Conservation (phyloP, 2,888 invertebrate genomes). For the Drosophila koepferae region DNA sequence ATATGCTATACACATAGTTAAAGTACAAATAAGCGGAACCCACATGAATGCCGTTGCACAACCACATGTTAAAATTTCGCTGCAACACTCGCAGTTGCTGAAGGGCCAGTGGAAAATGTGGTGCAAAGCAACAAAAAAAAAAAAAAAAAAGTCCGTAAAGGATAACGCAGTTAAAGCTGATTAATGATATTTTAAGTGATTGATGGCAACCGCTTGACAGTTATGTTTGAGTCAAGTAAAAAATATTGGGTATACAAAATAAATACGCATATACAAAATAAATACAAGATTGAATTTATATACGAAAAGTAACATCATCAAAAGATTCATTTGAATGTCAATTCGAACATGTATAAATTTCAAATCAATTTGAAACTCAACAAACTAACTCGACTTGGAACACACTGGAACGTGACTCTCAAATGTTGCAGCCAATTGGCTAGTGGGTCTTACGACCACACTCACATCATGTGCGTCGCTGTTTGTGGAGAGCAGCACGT, state of each 20-base stretch:
- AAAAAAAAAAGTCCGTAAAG: too few relatives aligned
- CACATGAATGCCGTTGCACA: conserved; percentile 35
- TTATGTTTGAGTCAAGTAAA: too few relatives aligned
- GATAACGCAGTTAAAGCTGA: background rate
- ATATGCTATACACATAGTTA: conserved; percentile 22
- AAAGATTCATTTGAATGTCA: background rate
- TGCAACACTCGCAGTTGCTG: conserved; percentile 22
- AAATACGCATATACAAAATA: background rate
- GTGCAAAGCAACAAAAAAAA: background rate
- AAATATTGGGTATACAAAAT: background rate
- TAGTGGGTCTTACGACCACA: conserved; percentile 29
- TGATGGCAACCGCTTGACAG: background rate
- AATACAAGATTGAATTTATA: background rate
- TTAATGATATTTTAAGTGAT: conserved; percentile 6
- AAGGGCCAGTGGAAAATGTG: conserved; percentile 34
- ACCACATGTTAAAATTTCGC: conserved; percentile 48
- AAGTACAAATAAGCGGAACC: conserved; percentile 54
- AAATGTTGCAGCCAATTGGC: conserved; percentile 25
- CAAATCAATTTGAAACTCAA: background rate
- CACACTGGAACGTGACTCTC: background rate
- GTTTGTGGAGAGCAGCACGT: conserved; percentile 45
- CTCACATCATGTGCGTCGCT: conserved; percentile 3
- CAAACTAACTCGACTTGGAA: background rate
- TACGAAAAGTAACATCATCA: background rate
- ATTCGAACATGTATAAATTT: background rate